Conservation (phyloP, 2,113 vertebrate species). For the Megalops atlanticus region DNA sequence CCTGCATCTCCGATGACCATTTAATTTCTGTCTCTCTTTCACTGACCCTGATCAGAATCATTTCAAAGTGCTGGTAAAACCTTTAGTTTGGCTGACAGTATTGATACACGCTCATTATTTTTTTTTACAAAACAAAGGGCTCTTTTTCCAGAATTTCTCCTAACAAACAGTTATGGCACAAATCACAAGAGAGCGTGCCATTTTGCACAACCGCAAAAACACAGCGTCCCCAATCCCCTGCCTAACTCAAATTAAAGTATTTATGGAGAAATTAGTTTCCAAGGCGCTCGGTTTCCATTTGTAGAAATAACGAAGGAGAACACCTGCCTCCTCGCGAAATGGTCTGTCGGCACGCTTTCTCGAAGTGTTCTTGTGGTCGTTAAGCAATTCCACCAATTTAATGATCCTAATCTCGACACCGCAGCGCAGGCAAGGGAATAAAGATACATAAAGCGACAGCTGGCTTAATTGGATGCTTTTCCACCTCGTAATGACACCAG, state of each 20-base stretch:
- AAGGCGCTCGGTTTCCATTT: neutral
- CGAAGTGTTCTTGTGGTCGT: neutral
- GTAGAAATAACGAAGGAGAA: conserved; percentile 8
- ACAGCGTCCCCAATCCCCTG: neutral
- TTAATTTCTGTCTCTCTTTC: no score
- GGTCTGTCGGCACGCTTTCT: neutral
- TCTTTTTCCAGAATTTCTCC: no score
- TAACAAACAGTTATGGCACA: no score
- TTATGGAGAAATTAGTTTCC: conserved; percentile 8
- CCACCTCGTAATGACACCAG: neutral
- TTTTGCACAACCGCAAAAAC: neutral
- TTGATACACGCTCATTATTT: no score
- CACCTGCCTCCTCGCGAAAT: neutral
- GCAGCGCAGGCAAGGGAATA: neutral
- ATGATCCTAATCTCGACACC: neutral
- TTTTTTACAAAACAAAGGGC: no score
- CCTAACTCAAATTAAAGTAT: conserved; percentile 20
- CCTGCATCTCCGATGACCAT: no score
- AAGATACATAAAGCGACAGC: neutral
- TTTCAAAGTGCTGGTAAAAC: no score
- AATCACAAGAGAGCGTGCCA: neutral
- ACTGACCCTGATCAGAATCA: no score
- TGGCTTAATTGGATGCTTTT: neutral
- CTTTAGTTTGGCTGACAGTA: no score
- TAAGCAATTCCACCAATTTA: conserved; percentile 12